A percentile compares a stretch with the other conserved stretches of the same genome.
These are phyloP conservation scores for Micrasema minimum DNA, from an alignment of 1,140 invertebrate genomes.

Conservation along the genomic window DNA sequence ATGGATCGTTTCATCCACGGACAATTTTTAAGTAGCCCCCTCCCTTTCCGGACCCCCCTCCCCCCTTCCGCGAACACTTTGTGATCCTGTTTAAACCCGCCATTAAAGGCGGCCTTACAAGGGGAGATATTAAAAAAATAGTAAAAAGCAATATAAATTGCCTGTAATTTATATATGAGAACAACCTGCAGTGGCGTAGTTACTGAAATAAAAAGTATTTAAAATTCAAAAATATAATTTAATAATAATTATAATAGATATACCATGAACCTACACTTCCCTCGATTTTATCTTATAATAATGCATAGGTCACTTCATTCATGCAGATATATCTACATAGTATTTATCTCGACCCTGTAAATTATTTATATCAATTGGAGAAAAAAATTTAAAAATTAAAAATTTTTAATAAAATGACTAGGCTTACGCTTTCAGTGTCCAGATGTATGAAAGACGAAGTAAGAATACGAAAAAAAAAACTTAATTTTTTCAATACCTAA, in stretches of 20 bases:
- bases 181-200: conserved; percentile 47
- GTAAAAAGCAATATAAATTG: conserved; percentile 55
- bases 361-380: no score
- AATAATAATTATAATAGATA: not conserved
- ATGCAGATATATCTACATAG: no score
- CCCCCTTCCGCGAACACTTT: conserved; percentile 43
- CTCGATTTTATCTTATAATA: no score
- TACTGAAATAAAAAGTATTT: not conserved
- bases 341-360: no score
- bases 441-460: no score
- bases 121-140: conserved; percentile 54
- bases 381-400: no score
- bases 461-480: no score
- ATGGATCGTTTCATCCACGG: not conserved
- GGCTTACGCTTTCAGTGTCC: no score
- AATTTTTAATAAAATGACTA: no score
- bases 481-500: no score
- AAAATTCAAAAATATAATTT: not conserved
- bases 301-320: no score
- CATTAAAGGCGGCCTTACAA: conserved; percentile 54
- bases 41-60: conserved; percentile 28
- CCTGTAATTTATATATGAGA: conserved; percentile 54
- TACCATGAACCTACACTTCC: no score
- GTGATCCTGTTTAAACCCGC: conserved; percentile 54
- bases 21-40: conserved; percentile 4